Base-by-base conservation (phyloP, 2,113 vertebrate genomes). In the Elephantulus edwardii region DNA sequence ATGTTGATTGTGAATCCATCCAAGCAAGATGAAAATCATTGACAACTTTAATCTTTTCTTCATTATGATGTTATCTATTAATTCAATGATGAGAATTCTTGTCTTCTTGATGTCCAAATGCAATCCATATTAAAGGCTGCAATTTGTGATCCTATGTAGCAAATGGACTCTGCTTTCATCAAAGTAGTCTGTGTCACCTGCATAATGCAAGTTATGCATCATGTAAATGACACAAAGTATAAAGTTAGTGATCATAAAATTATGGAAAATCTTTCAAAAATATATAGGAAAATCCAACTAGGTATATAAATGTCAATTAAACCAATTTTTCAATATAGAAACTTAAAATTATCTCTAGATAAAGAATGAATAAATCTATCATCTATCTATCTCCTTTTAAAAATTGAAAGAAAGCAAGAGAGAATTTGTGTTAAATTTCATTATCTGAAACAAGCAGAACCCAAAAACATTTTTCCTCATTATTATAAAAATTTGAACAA, bases 301-400 rank as follows among this genome's bases (percentile, higher is more conserved):
- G 46, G 35, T 76, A 50, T 68, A 58, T 68, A 83, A 68, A 82
- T 58, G 33, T 46, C 82, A 83, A 75, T 38, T 22, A n/a, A n/a
- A n/a, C n/a, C n/a, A 92, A 68, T 13, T 46, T 78, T 19, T 62
- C 26, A 84, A 12, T 72, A 40, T 72, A 72, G 38, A 72, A 72
- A 72, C 42, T 44, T 22, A 72, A 2, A 6, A 28, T 72, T 72
- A 26, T 10, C 42, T 26, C 54, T 72, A 84, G n/a, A 26, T 72
- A 92, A 83, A 78, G 75, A 74, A 74, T 75, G 33, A 87, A 58
- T 82, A 71, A 78, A 82, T 76, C 46, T 82, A 38, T 60, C 22
- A 62, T 24, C 33, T 84, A 82, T 76, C 46, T 82, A 38, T 60
- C 22, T 71, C 30, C 33, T 71, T 83, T 79, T 28, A 64, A 66